Conservation (phyloP, 2,113 vertebrate genomes). For the Petaurus breviceps region DNA sequence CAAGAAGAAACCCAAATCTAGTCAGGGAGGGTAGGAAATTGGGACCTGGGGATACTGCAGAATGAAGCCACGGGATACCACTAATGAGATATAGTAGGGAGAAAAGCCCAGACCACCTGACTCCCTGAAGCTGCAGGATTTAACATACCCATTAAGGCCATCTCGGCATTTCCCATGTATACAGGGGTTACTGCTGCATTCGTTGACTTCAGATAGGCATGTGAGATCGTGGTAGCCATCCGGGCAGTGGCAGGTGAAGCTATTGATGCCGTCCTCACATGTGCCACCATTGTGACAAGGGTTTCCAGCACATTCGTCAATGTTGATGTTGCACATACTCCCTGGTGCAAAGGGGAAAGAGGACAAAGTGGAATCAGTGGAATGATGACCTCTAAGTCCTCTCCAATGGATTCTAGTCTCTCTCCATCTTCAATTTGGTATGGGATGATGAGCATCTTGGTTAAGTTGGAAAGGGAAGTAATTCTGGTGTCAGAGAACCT, state of each 20-base stretch:
- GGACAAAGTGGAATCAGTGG: neutral
- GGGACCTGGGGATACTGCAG: neutral
- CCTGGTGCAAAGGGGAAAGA: slow-evolving; percentile 79
- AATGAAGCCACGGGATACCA: neutral
- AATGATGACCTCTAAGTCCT: neutral
- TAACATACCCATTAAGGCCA: slow-evolving; percentile 90
- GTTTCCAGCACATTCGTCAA: slow-evolving; percentile 90
- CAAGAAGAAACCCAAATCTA: neutral
- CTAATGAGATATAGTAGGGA: neutral
- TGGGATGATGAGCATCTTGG: neutral
- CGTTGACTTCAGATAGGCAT: slow-evolving; percentile 94
- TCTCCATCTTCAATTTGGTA: neutral
- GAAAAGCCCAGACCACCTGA: neutral
- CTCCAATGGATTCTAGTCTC: neutral
- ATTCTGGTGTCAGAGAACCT: neutral
- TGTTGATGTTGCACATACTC: slow-evolving; percentile 93
- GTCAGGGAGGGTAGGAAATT: neutral
- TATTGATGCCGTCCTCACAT: slow-evolving; percentile 90
- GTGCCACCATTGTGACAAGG: slow-evolving; percentile 96
- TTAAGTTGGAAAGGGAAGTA: neutral
- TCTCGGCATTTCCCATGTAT: slow-evolving; percentile 93
- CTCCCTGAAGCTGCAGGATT: fast-evolving
- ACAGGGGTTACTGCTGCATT: slow-evolving; percentile 96
- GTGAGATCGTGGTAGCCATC: slow-evolving; percentile 94
- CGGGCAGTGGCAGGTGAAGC: slow-evolving; percentile 93